Base-by-base conservation (phyloP, 2,888 invertebrate genomes). In the Petrolisthes manimaculis region DNA sequence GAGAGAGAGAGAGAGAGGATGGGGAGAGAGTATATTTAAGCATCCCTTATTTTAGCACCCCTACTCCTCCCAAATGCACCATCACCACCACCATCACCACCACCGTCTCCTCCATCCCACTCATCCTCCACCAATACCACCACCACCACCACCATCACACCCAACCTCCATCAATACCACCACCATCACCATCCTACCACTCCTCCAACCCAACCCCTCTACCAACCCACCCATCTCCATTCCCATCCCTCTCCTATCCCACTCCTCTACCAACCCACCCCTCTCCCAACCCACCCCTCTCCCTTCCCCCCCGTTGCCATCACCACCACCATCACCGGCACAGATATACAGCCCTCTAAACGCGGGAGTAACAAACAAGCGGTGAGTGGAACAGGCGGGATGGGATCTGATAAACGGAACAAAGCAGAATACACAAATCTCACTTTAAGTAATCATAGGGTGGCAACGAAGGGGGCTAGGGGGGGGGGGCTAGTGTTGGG, bases 391-490 rank as follows among this genome's bases (percentile, higher is more conserved):
- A 84, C 79, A 71, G 53, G 9, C 74, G 80, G 71, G 79, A 84
- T 83, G 55, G 71, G 83, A 88, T 88, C 87, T 51, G 87, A 88
- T 88, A 88, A 77, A 24, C 51, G 53, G 21, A 69, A 88, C 87
- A 88, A 88, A 88, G 84, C 78, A 53, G 87, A 37, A 88, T 88
- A 79, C 87, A 88, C 79, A 88, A 88, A 84, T 88, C 87, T 87
- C 84, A n/a, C 79, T 67, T 83, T 80, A 88, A 87, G 79, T 83
- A 83, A 88, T 88, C 80, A 88, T 71, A 55, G 67, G 81, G 85
- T 80, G 78, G 79, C 79, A 79, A 21, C 51, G 37, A 67, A 8
- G 37, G n/a, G 12, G 21, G 51, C 37, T 18, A 75, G 37, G 37
- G 37, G 37, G 37, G 37, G 37, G 37, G 37, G 37, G 37, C 37